phyloP scores from a whole-genome alignment of 2,888 invertebrate genomes.

The Cosmia pyralina region DNA sequence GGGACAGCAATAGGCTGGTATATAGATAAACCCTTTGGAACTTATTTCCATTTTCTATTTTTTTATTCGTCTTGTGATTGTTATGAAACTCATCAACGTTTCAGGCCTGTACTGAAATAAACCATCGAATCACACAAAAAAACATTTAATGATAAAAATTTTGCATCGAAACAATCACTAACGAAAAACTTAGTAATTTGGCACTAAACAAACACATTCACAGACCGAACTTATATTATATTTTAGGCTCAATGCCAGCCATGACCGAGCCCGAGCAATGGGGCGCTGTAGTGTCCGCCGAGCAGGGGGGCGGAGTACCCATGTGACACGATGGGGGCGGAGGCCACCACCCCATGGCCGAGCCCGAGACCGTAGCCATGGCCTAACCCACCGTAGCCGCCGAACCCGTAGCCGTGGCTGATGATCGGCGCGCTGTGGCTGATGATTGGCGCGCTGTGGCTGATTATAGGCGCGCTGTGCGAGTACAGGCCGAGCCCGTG shows the following conservation, averaged over 20 bases:
- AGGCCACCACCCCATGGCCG: constrained; percentile 64
- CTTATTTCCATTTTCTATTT: no score
- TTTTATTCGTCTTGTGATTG: no score
- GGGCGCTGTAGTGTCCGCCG: constrained; percentile 67
- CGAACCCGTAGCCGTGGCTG: constrained; percentile 54
- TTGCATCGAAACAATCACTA: constrained; percentile 37
- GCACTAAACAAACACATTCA: constrained; percentile 70
- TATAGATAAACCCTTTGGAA: no score
- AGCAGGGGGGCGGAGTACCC: constrained; percentile 58
- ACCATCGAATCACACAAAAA: constrained; percentile 24
- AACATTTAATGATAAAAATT: constrained; percentile 35
- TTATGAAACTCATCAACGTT: neutral
- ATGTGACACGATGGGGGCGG: constrained; percentile 69
- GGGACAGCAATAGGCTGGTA: no score
- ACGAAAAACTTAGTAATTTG: constrained; percentile 73
- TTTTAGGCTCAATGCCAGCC: constrained; percentile 76
- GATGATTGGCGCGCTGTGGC: constrained; percentile 62
- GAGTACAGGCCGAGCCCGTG: constrained; percentile 75
- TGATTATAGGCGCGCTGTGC: constrained; percentile 67
- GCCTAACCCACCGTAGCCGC: constrained; percentile 53
- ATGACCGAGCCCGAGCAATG: constrained; percentile 76
- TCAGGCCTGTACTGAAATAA: constrained; percentile 8
- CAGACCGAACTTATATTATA: constrained; percentile 26
- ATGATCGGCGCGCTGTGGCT: constrained; percentile 66
- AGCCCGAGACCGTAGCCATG: constrained; percentile 58